Evolutionary conservation across 2,888 invertebrate genomes (phyloP).

Genomic region (Latrodectus hesperus): DNA sequence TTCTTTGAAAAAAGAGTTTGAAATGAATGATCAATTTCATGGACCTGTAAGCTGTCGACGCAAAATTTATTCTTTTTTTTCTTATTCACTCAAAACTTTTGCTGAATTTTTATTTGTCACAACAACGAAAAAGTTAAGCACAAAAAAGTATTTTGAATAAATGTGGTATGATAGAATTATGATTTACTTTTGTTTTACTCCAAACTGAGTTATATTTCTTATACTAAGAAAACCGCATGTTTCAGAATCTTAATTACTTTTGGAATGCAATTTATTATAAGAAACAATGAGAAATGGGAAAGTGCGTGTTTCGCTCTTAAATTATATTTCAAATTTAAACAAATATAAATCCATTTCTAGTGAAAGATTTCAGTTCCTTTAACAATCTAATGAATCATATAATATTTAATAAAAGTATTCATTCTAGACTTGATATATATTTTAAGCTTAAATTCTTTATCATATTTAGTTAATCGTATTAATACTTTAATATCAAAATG

Average conservation of each 20-base stretch:
- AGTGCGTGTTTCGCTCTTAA: too few relatives aligned
- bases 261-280: background rate
- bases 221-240: background rate
- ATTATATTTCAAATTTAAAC: too few relatives aligned
- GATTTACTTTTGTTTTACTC: background rate
- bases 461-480: too few relatives aligned
- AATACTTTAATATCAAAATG: too few relatives aligned
- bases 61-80: background rate
- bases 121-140: background rate
- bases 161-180: conserved; percentile 13
- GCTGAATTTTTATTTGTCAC: conserved; percentile 5
- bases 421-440: too few relatives aligned
- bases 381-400: too few relatives aligned
- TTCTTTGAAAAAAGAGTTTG: conserved; percentile 12
- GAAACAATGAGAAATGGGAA: too few relatives aligned
- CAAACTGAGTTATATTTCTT: background rate
- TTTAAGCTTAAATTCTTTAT: too few relatives aligned
- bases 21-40: conserved; percentile 3
- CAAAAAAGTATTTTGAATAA: conserved; percentile 19
- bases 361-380: too few relatives aligned
- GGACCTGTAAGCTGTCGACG: background rate
- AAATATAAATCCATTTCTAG: too few relatives aligned
- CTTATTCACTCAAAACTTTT: background rate
- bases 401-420: too few relatives aligned
- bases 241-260: background rate